Evolutionary conservation across 2,888 invertebrate species (phyloP), one percentile per base, ranked within the genome.

Genomic region (Ischnus inquisitorius): DNA sequence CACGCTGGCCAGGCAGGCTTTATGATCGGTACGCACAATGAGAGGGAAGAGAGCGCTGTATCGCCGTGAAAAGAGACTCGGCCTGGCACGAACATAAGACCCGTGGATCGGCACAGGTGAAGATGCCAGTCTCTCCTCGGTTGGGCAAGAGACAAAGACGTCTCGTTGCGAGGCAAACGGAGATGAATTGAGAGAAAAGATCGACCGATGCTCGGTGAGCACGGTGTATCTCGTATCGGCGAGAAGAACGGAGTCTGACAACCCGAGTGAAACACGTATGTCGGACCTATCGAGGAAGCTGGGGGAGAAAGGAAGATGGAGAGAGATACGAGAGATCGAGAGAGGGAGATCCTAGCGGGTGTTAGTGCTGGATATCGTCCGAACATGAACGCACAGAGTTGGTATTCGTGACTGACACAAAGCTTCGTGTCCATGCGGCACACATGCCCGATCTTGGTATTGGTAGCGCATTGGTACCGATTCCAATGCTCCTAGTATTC

Each of bases 1-100:
- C 68, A 71, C 57, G 60, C 72, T 78, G 71, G 60, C 71, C 79
- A 39, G 39, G 34, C 25, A 25, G 54, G 76, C 48, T 71, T 64
- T 46, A 67, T 69, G 16, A 74, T 80, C 79, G 82, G 79, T 75
- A 79, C 78, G 69, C 80, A 79, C 77, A 75, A 84, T 84, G 80
- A 85, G 84, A 84, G 80, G 79, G 77, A 76, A 68, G 79, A 60
- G 78, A 65, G 65, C 6, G 57, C 67, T 22, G 14, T 57, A 75
- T 46, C 65, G 41, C 72, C 64, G 57, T 72, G 78, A 79, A 76
- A 79, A 74, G 79, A 78, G 62, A 84, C 67, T 54, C 43, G 65
- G 48, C 43, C 22, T 34, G 76, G 60, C 48, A 16, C 16, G 51
- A 72, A 80, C 75, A 64, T 71, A 60, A 67, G 67, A 60, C 64